Base-by-base conservation (phyloP, 1,140 invertebrate species). In the Cotesia glomerata region DNA sequence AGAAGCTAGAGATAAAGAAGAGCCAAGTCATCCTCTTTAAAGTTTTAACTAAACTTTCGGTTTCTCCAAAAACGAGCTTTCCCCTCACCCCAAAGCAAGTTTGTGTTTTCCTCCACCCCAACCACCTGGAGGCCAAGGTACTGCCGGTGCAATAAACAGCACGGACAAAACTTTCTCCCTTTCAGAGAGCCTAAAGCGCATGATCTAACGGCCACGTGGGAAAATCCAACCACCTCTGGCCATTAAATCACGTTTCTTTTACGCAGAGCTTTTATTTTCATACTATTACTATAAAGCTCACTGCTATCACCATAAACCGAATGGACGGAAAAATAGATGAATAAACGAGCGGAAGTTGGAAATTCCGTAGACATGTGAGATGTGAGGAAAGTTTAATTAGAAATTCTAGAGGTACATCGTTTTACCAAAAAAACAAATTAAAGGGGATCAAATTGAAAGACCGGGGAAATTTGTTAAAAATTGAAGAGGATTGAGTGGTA, bases 31-130 rank as follows among this genome's bases (percentile, higher is more conserved):
- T 82, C 82, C 81, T 79, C 81, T 83, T 84, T 79, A 83, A 84
- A 80, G 59, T 82, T 84, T 84, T 82, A 84, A 83, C 81, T 78
- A 67, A 84, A 83, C 81, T 83, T 83, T 84, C 81, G 77, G 81
- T 83, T 84, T 84, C 81, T 75, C 77, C 75, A 36, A 26, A 26
- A 26, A 26, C 26, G 73, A 71, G 14, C 45, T 45, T 69, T 69
- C 65, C 36, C 71, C 51, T 61, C 54, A 26, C 69, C 5, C 36
- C 64, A 62, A 52, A 65, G 69, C 59, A 72, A 76, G 77, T 72
- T 77, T 73, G 71, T 59, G 36, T 14, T 2, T 67, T 63, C 59
- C 18, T 58, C 9, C 4, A 35, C 16, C 61, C 51, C 58, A 26
- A 35, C 68, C 67, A 73, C 73, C 76, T 77, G 77, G 71, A 80